Evolutionary conservation across 2,888 invertebrate species (phyloP).

Genomic region (Agriopis aurantiaria): DNA sequence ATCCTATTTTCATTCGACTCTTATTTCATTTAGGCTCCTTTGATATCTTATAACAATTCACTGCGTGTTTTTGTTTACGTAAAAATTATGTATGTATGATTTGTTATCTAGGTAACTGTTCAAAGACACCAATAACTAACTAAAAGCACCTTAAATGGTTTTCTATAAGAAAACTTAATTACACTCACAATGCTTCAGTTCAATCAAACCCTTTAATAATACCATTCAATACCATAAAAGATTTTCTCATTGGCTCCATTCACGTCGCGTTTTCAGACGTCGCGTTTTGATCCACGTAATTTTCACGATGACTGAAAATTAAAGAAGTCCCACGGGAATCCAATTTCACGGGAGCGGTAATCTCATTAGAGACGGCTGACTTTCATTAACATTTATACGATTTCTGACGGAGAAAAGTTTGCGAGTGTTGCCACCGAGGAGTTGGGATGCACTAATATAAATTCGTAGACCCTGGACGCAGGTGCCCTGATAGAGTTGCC

Average conservation of each 20-base stretch:
- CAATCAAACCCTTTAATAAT: slow-evolving; percentile 32
- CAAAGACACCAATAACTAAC: neutral
- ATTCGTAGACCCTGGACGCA: slow-evolving; percentile 70
- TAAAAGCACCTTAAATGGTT: neutral
- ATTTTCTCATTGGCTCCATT: slow-evolving; percentile 56
- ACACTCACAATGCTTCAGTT: slow-evolving; percentile 31
- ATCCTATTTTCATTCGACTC: no score
- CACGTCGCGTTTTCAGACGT: slow-evolving; percentile 55
- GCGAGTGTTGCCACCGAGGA: slow-evolving; percentile 59
- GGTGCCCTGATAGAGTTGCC: slow-evolving; percentile 71
- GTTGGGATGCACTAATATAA: slow-evolving; percentile 77
- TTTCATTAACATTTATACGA: slow-evolving; percentile 85
- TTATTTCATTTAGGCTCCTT: no score
- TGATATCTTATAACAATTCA: no score
- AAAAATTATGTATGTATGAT: no score
- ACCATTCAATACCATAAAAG: slow-evolving; percentile 43
- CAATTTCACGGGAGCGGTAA: slow-evolving; percentile 83
- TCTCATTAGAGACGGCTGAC: slow-evolving; percentile 82
- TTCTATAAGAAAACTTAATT: slow-evolving; percentile 19
- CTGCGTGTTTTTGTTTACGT: no score
- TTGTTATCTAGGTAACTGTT: neutral
- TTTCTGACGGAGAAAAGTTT: slow-evolving; percentile 75
- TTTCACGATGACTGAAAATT: slow-evolving; percentile 81
- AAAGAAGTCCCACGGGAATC: slow-evolving; percentile 81
- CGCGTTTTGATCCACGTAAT: slow-evolving; percentile 70